Evolutionary conservation across 1,140 invertebrate genomes (phyloP).

Genomic region (Phymastichus coffea): DNA sequence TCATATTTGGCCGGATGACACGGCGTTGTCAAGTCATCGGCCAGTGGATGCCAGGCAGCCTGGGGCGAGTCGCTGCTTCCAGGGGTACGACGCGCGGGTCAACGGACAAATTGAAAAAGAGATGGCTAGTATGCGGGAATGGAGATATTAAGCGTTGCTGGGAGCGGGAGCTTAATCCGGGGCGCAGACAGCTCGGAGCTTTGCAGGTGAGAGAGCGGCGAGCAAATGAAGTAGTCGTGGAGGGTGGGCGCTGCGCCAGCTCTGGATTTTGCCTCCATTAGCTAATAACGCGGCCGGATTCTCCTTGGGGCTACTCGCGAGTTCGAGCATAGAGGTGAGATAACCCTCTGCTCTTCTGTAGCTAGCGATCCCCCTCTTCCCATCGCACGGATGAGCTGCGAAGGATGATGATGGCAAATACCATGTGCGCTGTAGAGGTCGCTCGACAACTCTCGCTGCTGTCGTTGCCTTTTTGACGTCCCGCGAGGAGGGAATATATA

Average conservation of each 20-base stretch:
- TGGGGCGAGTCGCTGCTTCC: too few species aligned
- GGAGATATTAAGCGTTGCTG: too few species aligned
- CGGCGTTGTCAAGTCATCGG: not conserved
- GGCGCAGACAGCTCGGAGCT: too few species aligned
- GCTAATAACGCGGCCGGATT: constrained; percentile 41
- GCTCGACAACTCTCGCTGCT: constrained; percentile 1
- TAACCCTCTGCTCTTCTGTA: constrained; percentile 35
- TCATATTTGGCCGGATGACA: not conserved
- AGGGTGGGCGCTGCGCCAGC: not conserved
- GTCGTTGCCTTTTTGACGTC: too few species aligned
- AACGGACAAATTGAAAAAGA: too few species aligned
- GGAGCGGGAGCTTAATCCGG: not conserved
- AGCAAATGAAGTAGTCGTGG: not conserved
- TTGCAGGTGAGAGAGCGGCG: not conserved
- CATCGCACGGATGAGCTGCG: constrained; percentile 47
- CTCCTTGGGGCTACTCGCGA: constrained; percentile 25
- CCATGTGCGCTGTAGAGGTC: constrained; percentile 20
- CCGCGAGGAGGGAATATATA: too few species aligned
- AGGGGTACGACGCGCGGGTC: too few species aligned
- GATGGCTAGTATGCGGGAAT: too few species aligned
- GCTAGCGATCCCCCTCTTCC: constrained; percentile 25
- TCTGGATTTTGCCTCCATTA: constrained; percentile 46
- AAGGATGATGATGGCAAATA: constrained; percentile 36
- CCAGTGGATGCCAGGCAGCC: too few species aligned
- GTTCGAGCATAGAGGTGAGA: constrained; percentile 31